Percentiles rank a stretch among this genome's conserved stretches.
phyloP scores from a whole-genome alignment of 2,888 invertebrate genomes.

The Agrochola macilenta region DNA sequence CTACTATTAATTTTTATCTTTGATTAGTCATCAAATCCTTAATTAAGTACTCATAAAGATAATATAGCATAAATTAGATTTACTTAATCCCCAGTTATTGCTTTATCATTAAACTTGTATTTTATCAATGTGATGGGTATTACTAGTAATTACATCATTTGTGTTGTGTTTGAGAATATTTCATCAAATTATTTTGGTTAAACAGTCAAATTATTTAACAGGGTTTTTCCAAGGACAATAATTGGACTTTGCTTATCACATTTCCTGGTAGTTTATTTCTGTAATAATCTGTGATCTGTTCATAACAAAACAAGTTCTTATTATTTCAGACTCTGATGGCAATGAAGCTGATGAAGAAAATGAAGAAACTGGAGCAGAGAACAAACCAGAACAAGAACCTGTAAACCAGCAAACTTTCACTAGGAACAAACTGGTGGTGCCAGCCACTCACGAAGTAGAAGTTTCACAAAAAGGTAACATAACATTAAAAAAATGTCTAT shows the following conservation, averaged over 20 bases:
- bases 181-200: conserved; percentile 9
- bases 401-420: conserved; percentile 28
- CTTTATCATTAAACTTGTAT: conserved; percentile 27
- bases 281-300: background rate
- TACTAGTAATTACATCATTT: conserved; percentile 1
- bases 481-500: background rate
- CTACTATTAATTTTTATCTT: background rate
- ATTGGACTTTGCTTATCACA: background rate
- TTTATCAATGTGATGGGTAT: conserved; percentile 4
- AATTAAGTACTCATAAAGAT: conserved; percentile 19
- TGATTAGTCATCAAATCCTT: conserved; percentile 19
- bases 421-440: conserved; percentile 31
- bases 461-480: conserved; percentile 61
- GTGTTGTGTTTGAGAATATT: background rate
- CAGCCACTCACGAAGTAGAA: conserved; percentile 46
- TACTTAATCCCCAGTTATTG: background rate
- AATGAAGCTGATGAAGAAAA: conserved; percentile 63
- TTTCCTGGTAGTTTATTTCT: background rate
- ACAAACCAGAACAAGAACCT: conserved; percentile 44
- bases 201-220: background rate
- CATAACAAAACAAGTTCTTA: background rate
- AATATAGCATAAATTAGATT: conserved; percentile 11
- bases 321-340: conserved; percentile 76
- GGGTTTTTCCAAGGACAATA: background rate
- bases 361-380: conserved; percentile 48